Evolutionary conservation across 2,113 vertebrate species (phyloP).

Genomic region (Eidolon helvum): DNA sequence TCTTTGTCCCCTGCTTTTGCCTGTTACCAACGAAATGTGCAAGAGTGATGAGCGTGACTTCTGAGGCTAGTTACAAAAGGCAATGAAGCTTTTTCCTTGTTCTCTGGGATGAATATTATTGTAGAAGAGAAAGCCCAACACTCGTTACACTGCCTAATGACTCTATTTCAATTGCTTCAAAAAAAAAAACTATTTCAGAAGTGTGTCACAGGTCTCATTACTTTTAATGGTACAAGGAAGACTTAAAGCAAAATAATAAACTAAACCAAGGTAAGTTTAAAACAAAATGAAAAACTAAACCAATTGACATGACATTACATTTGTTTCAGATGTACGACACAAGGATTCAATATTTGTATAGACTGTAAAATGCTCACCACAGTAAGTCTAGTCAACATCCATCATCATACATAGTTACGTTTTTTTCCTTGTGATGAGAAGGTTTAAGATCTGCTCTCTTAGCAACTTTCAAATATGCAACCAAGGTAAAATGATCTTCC

Average conservation of each 20-base stretch:
- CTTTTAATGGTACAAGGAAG: background rate
- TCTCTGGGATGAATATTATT: background rate
- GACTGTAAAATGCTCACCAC: background rate
- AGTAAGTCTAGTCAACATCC: background rate
- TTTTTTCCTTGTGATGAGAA: background rate
- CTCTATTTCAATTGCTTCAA: background rate
- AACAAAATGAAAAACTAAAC: background rate
- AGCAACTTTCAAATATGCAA: background rate
- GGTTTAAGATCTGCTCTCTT: background rate
- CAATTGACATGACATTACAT: background rate
- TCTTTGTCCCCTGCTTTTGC: too few relatives aligned
- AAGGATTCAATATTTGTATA: background rate
- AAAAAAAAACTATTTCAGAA: background rate
- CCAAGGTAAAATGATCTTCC: background rate
- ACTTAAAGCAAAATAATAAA: background rate
- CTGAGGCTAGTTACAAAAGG: too few relatives aligned
- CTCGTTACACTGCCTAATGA: background rate
- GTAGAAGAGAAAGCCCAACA: background rate
- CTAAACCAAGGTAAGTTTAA: background rate
- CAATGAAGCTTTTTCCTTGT: background rate
- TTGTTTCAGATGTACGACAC: background rate
- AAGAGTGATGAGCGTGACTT: too few relatives aligned
- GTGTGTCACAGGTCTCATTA: too few relatives aligned
- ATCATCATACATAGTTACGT: background rate
- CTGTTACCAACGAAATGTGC: too few relatives aligned